Conservation (phyloP, 2,888 invertebrate genomes). For the Acronicta aceris region DNA sequence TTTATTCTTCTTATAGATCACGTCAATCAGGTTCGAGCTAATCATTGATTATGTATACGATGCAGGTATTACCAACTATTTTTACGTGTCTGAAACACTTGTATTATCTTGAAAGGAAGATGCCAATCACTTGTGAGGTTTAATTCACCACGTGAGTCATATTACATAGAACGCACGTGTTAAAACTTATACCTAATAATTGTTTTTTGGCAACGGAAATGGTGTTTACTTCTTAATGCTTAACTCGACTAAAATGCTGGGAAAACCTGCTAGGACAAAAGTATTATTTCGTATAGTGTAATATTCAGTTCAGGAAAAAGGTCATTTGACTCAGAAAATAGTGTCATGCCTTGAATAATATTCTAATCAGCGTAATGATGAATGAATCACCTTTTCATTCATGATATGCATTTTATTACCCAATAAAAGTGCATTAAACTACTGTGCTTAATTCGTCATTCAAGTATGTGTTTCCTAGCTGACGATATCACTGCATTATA, state of each 20-base stretch:
- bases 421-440: too few relatives aligned
- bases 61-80: constrained; percentile 3
- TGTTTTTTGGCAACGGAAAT: constrained; percentile 1
- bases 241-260: constrained; percentile 9
- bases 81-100: neutral
- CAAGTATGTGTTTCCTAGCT: too few relatives aligned
- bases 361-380: neutral
- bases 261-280: constrained; percentile 17
- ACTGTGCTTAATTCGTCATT: too few relatives aligned
- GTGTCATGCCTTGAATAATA: neutral
- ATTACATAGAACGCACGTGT: neutral
- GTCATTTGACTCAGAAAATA: constrained; percentile 1
- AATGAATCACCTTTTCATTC: constrained; percentile 1
- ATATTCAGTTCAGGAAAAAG: neutral
- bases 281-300: neutral
- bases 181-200: neutral
- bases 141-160: constrained; percentile 23
- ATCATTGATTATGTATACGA: constrained; percentile 5
- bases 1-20: constrained; percentile 3
- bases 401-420: neutral
- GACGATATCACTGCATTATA: too few relatives aligned
- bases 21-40: constrained; percentile 16
- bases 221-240: constrained; percentile 1
- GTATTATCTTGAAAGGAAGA: constrained; percentile 27
- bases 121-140: constrained; percentile 7